Conservation (phyloP, 2,113 vertebrate genomes). For the Ranitomeya variabilis region DNA sequence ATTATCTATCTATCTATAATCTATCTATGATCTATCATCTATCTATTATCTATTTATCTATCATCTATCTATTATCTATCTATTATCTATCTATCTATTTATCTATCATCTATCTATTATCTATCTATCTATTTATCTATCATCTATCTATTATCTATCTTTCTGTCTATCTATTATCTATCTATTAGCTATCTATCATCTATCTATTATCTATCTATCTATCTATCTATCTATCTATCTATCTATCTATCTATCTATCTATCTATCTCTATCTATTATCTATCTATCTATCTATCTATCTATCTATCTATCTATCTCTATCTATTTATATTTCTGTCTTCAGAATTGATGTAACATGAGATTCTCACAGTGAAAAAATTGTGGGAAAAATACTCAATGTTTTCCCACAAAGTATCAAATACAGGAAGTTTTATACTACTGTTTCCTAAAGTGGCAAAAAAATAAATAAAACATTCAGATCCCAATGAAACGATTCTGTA, state of each 20-base stretch:
- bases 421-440: slow-evolving; percentile 35
- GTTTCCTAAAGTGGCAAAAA: slow-evolving; percentile 42
- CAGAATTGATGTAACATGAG: background rate
- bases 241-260: background rate
- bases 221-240: too few species aligned
- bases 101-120: too few species aligned
- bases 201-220: too few species aligned
- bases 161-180: background rate
- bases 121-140: too few species aligned
- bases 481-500: background rate
- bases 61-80: too few species aligned
- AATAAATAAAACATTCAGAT: slow-evolving; percentile 44
- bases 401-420: slow-evolving; percentile 49
- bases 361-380: background rate
- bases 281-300: background rate
- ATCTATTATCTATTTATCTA: too few species aligned
- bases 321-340: background rate
- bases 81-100: too few species aligned
- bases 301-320: background rate
- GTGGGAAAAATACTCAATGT: slow-evolving; percentile 19
- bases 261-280: background rate
- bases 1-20: too few species aligned
- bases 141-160: background rate
- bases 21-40: too few species aligned
- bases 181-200: too few species aligned